Evolutionary conservation across 1,140 invertebrate species (phyloP).

Genomic region (Tribolium castaneum): DNA sequence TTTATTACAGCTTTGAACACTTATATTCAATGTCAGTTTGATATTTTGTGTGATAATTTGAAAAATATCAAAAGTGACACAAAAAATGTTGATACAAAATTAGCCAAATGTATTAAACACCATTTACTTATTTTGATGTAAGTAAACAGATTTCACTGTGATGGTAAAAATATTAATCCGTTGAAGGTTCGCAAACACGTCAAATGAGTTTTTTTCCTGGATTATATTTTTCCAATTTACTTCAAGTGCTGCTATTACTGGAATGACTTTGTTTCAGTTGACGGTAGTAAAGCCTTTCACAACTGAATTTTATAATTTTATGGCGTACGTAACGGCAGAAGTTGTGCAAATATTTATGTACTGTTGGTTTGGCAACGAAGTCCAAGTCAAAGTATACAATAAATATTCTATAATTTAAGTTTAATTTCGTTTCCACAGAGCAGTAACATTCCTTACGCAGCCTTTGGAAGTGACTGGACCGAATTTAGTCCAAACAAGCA

Average conservation of each 20-base stretch:
- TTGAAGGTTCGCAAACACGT: background rate
- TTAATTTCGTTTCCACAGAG: background rate
- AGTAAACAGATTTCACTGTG: background rate
- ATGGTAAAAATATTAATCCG: background rate
- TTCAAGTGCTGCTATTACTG: background rate
- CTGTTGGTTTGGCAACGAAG: conserved; percentile 22
- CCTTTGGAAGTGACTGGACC: background rate
- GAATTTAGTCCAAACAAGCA: background rate
- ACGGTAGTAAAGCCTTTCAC: background rate
- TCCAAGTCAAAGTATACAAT: conserved; percentile 1
- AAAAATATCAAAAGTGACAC: background rate
- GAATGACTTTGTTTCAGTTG: background rate
- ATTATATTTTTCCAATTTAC: background rate
- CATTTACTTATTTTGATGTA: background rate
- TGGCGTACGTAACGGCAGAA: background rate
- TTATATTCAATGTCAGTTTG: background rate
- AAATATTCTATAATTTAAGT: background rate
- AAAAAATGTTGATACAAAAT: too few species aligned
- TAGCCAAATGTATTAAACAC: background rate
- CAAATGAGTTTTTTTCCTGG: background rate
- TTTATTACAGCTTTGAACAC: background rate
- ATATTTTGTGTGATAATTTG: background rate
- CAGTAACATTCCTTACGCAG: background rate
- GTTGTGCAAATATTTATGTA: conserved; percentile 23
- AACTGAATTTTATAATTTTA: background rate